A percentile compares a stretch with the other conserved stretches of the same genome.
Evolutionary conservation across 2,888 invertebrate species (phyloP).

Genomic region (Lepidonotus clava): DNA sequence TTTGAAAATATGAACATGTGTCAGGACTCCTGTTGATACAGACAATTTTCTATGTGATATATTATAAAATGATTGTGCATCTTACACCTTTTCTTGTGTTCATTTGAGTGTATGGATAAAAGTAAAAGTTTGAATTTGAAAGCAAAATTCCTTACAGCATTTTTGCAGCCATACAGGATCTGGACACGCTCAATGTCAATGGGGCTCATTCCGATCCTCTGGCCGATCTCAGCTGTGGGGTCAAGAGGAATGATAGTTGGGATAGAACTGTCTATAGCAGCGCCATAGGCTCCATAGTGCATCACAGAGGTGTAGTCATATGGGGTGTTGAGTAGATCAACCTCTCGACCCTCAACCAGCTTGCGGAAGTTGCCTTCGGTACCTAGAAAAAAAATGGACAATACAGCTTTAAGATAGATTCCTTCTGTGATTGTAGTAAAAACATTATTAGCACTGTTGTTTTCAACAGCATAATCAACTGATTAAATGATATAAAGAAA

Average conservation of each 20-base stretch:
- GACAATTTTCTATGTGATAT: not conserved
- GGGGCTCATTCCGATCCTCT: slow-evolving; percentile 79
- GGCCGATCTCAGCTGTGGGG: slow-evolving; percentile 83
- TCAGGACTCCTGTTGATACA: not conserved
- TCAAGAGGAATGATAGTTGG: slow-evolving; percentile 81
- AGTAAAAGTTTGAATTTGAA: too few species aligned
- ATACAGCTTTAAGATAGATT: too few species aligned
- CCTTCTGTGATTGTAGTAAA: too few species aligned
- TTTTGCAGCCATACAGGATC: slow-evolving; percentile 78
- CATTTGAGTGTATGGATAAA: too few species aligned
- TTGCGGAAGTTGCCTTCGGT: slow-evolving; percentile 77
- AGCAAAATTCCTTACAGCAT: not conserved
- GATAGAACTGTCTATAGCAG: slow-evolving; percentile 75
- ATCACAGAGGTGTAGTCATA: slow-evolving; percentile 90
- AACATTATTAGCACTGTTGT: too few species aligned
- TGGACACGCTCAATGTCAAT: slow-evolving; percentile 79
- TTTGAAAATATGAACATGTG: not conserved
- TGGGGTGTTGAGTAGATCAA: slow-evolving; percentile 83
- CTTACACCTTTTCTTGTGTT: too few species aligned
- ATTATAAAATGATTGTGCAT: too few species aligned
- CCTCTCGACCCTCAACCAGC: slow-evolving; percentile 65
- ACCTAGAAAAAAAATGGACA: slow-evolving; percentile 25
- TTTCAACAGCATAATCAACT: too few species aligned
- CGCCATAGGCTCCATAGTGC: slow-evolving; percentile 85
- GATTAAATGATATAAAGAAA: too few species aligned